Conservation (phyloP, 2,888 invertebrate genomes). For the Aleiodes alternator region DNA sequence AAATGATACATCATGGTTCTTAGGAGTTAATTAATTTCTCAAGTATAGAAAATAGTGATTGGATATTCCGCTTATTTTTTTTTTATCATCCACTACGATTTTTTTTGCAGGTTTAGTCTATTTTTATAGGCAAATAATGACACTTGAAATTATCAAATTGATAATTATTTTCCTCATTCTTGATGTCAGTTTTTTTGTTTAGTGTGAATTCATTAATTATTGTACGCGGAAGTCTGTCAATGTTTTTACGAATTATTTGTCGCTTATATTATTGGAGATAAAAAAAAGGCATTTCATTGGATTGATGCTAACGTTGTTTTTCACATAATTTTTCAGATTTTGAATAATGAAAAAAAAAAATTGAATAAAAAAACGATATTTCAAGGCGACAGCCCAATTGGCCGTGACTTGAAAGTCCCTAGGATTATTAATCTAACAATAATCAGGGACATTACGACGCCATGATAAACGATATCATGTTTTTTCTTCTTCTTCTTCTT, state of each 20-base stretch:
- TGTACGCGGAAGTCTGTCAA: background rate
- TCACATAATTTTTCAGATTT: constrained; percentile 1
- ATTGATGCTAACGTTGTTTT: background rate
- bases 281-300: background rate
- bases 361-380: background rate
- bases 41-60: constrained; percentile 2
- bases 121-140: constrained; percentile 24
- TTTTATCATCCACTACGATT: background rate
- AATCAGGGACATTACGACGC: background rate
- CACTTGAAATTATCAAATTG: constrained; percentile 12
- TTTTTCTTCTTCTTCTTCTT: background rate
- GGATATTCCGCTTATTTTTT: background rate
- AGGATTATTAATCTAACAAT: constrained; percentile 18
- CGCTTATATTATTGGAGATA: background rate
- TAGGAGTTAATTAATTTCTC: constrained; percentile 13
- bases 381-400: constrained; percentile 5
- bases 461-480: constrained; percentile 6
- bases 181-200: background rate
- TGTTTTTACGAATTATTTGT: background rate
- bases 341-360: background rate
- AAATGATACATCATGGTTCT: constrained; percentile 21
- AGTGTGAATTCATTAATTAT: constrained; percentile 12
- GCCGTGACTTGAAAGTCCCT: constrained; percentile 5
- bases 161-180: constrained; percentile 33
- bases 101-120: background rate